These are phyloP conservation scores for Panthera leo DNA, from an alignment of 2,113 vertebrate species.

Conservation along the genomic window DNA sequence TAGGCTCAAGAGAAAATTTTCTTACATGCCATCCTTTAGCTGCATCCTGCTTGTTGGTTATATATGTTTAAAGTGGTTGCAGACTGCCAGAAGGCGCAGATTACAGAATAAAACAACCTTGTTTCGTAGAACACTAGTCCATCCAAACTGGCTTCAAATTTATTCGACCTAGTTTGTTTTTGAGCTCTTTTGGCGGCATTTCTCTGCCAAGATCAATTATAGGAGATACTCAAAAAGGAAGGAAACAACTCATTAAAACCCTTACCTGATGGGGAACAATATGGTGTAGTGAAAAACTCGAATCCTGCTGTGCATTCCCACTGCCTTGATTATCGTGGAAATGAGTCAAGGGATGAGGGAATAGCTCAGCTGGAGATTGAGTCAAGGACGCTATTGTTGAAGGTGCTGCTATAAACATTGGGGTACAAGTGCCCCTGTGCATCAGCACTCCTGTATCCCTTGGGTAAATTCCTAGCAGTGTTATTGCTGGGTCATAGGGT, in stretches of 20 bases:
- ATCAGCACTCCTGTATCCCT: too few relatives aligned
- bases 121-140: neutral
- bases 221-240: neutral
- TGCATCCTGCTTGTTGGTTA: neutral
- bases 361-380: neutral
- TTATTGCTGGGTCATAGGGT: too few relatives aligned
- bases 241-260: neutral
- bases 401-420: too few relatives aligned
- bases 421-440: too few relatives aligned
- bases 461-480: too few relatives aligned
- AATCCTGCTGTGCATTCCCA: neutral
- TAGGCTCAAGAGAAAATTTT: neutral
- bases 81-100: neutral
- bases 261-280: neutral
- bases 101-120: neutral
- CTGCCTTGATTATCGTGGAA: neutral
- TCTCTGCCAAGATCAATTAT: neutral
- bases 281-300: neutral
- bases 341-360: neutral
- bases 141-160: neutral
- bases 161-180: neutral
- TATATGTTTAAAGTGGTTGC: neutral
- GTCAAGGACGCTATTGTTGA: neutral
- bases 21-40: neutral
- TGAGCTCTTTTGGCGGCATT: neutral